These are phyloP conservation scores for Thelaira solivaga DNA, from an alignment of 2,888 invertebrate genomes.

Conservation along the genomic window DNA sequence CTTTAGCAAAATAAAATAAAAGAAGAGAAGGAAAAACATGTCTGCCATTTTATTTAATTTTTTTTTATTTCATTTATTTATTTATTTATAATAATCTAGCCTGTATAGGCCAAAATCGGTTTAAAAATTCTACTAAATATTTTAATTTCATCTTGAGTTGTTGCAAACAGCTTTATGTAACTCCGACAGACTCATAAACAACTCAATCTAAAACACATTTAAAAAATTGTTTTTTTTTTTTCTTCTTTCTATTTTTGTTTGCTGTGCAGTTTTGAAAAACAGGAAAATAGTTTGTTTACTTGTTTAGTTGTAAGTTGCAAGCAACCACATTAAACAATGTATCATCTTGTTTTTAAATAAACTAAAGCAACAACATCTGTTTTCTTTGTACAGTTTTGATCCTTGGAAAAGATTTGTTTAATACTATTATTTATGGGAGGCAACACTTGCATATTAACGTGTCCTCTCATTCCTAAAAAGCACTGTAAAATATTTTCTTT, in stretches of 20 bases:
- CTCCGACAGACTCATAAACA: constrained; percentile 68
- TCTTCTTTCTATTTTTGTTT: background rate
- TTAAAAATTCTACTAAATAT: background rate
- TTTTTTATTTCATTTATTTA: too few species aligned
- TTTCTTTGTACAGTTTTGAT: constrained; percentile 40
- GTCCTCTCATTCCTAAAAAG: background rate
- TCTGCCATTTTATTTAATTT: background rate
- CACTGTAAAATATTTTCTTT: constrained; percentile 12
- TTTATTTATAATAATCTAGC: too few species aligned
- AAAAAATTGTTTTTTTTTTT: background rate
- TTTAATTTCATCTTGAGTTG: background rate
- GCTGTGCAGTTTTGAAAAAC: too few species aligned
- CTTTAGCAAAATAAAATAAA: background rate
- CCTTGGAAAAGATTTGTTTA: constrained; percentile 39
- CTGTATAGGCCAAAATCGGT: too few species aligned
- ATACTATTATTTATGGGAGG: constrained; percentile 49
- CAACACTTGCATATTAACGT: background rate
- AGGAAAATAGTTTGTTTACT: constrained; percentile 6
- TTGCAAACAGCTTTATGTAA: background rate
- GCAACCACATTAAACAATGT: constrained; percentile 63
- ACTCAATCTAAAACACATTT: constrained; percentile 71
- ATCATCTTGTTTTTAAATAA: constrained; percentile 61
- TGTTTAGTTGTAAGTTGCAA: too few species aligned
- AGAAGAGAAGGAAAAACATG: background rate
- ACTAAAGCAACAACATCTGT: constrained; percentile 49